phyloP scores from a whole-genome alignment of 1,140 invertebrate genomes.

The Bursaphelenchus mucronatus region DNA sequence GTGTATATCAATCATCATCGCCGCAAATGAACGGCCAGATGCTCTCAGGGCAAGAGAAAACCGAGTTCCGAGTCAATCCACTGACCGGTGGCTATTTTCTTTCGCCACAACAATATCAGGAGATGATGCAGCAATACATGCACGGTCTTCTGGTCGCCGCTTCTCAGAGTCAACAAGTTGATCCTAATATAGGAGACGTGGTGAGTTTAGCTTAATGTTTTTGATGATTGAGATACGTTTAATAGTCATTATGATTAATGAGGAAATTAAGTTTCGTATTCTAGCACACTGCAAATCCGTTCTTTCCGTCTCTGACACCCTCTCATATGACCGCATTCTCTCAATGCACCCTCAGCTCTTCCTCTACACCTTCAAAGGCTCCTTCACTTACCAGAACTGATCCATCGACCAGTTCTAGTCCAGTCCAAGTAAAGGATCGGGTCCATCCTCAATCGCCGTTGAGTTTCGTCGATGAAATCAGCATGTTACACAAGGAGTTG shows the following conservation, averaged over 20 bases:
- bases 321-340: too few species aligned
- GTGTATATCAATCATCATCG: conserved; percentile 6
- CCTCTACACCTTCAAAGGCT: too few species aligned
- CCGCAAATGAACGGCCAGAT: conserved; percentile 23
- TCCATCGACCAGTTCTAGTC: too few species aligned
- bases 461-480: too few species aligned
- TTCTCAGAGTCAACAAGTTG: conserved; percentile 10
- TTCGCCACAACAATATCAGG: conserved; percentile 50
- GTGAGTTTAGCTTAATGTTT: neutral
- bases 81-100: conserved; percentile 45
- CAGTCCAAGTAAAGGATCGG: too few species aligned
- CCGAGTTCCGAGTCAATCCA: conserved; percentile 39
- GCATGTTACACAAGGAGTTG: too few species aligned
- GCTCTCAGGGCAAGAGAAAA: conserved; percentile 9
- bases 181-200: neutral
- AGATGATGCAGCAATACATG: conserved; percentile 57
- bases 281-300: neutral
- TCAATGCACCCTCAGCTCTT: too few species aligned
- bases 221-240: neutral
- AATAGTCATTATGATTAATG: neutral
- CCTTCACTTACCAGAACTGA: too few species aligned
- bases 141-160: conserved; percentile 35
- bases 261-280: neutral
- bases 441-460: too few species aligned
- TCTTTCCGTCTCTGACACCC: neutral